Evolutionary conservation across 2,797 vertebrate species (phyloP).

Genomic region (Loris lydekkerianus): DNA sequence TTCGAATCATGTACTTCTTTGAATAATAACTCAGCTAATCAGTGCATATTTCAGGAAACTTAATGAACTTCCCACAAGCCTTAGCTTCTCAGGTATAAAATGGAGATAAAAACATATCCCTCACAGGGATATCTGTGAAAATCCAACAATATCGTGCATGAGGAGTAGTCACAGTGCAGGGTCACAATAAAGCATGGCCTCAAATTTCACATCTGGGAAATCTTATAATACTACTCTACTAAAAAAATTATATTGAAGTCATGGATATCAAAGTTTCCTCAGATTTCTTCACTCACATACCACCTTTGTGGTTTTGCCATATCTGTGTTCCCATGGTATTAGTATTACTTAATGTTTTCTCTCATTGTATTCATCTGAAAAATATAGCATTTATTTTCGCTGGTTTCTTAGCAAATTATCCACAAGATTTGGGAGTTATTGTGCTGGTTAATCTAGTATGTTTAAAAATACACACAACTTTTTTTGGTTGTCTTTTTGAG

Average conservation of each 20-base stretch:
- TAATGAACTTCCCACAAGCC: neutral
- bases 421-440: neutral
- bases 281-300: neutral
- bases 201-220: slow-evolving; percentile 31
- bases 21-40: neutral
- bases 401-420: slow-evolving; percentile 1
- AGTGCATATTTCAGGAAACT: neutral
- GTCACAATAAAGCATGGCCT: slow-evolving; percentile 4
- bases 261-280: slow-evolving; percentile 29
- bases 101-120: neutral
- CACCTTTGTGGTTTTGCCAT: neutral
- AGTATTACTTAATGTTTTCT: neutral
- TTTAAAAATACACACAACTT: neutral
- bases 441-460: neutral
- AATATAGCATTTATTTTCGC: slow-evolving; percentile 33
- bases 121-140: neutral
- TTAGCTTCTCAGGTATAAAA: slow-evolving; percentile 4
- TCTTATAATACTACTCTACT: neutral
- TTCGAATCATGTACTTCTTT: slow-evolving; percentile 3
- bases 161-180: neutral
- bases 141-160: neutral
- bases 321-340: neutral
- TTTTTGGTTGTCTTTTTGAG: too few species aligned
- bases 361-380: slow-evolving; percentile 7
- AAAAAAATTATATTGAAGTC: neutral